Base-by-base conservation (phyloP, 2,888 invertebrate genomes). In the Drosophila limbata region DNA sequence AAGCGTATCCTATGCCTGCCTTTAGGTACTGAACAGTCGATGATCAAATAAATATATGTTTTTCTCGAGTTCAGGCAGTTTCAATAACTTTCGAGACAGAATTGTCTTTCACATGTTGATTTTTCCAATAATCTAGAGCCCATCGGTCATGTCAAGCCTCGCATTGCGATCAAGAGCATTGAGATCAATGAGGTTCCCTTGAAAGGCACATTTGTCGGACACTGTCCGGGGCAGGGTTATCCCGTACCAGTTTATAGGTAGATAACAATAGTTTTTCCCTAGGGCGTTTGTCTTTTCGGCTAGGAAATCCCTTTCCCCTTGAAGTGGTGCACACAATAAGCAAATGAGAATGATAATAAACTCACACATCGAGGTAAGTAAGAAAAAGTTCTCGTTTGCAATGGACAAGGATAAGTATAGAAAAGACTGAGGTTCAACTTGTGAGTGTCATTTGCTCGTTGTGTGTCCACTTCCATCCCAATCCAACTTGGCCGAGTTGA, bases 1-100 rank as follows among this genome's bases (percentile, higher is more conserved):
- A 96, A 94, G 95, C 95, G 69, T 96, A 94, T 93, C 96, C 96
- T 69, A 94, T 95, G 90, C 96, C 96, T 71, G 92, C 93, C 60
- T 96, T 95, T 94, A 96, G 96, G 96, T 96, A 95, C 93, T 37
- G 33, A 15, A 1, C 19, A 19, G 10, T 8, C 5, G 0, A 28
- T 28, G 2, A 1, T 5, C 3, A 91, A 91, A 70, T 21, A 42
- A 5, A 35, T 0, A 1, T 5, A 0, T 3, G 25, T 15, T 11
- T 6, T 17, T 15, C 15, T 13, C 21, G 8, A 4, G 6, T 66
- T 86, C 81, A 71, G 81, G 70, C 86, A 77, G 86, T 66, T 69
- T 15, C 1, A 2, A 4, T n/a, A 19, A 13, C 3, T 17, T 6
- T 15, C 1, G 0, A 5, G 19, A 8, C 19, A 11, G 1, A 0